Base-by-base conservation (phyloP, 1,140 invertebrate genomes). In the Drosophila burlai region DNA sequence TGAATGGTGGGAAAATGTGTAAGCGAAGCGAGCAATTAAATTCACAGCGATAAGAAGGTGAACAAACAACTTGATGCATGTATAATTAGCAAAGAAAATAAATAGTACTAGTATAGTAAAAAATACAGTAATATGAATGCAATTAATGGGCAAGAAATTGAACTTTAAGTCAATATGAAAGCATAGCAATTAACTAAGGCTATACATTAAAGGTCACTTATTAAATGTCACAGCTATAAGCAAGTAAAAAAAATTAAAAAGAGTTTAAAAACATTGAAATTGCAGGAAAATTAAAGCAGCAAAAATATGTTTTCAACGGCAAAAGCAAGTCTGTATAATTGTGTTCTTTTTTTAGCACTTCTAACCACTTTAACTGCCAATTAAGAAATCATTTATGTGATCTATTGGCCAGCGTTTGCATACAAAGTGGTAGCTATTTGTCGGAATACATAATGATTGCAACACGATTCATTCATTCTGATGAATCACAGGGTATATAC, bases 1-100 rank as follows among this genome's bases (percentile, higher is more conserved):
- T 71, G 67, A 73, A 60, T 73, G 69, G 68, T 73, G 69, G 36
- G 69, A 73, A 73, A 73, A 31, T 31, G 40, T 38, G n/a, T 24
- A 31, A 40, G n/a, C 29, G 36, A 18, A 49, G n/a, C 24, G 21
- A 34, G 45, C 71, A 73, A 73, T 72, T 73, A 73, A 71, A 72
- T 43, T 47, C 69, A 68, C 40, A 54, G 36, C 42, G 52, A 73
- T 73, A 73, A 73, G 67, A 46, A 50, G 67, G n/a, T 59, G 45
- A 60, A 73, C 68, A 72, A 72, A 72, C 64, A 57, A 58, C 69
- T 52, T 18, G 50, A 52, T 72, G 45, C 31, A 55, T 24, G 63
- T 54, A 24, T 26, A 71, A 43, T 43, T 49, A 16, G 24, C 15
- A 4, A 4, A 24, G 61, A 24, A 26, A 47, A 36, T 63, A 21